A percentile compares a stretch with the other conserved stretches of the same genome.
phyloP scores from a whole-genome alignment of 2,888 invertebrate species.

The Heliconius aoede region DNA sequence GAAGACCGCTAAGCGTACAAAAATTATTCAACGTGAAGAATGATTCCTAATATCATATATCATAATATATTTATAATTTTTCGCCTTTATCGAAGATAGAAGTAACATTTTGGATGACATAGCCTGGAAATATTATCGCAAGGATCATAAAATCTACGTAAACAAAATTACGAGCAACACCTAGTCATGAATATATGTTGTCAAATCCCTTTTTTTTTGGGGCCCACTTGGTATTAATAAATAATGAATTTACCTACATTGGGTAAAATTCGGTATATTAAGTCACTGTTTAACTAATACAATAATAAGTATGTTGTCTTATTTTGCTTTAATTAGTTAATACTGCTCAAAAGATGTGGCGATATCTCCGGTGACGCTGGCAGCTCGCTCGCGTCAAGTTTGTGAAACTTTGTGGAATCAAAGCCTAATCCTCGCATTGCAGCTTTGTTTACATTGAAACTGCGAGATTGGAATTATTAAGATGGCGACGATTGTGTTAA shows the following conservation, averaged over 20 bases:
- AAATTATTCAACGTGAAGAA: too few species aligned
- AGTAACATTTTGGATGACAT: neutral
- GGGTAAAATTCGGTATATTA: neutral
- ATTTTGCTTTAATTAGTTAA: constrained; percentile 13
- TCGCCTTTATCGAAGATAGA: neutral
- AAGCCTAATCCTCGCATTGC: constrained; percentile 68
- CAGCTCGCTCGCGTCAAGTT: constrained; percentile 47
- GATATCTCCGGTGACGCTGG: constrained; percentile 49
- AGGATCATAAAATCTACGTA: neutral
- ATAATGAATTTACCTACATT: neutral
- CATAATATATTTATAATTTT: too few species aligned
- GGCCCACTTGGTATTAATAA: neutral
- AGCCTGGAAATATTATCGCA: neutral
- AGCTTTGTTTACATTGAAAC: constrained; percentile 74
- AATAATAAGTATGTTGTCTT: neutral
- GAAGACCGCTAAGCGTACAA: too few species aligned
- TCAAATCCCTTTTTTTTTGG: neutral
- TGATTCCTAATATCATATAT: too few species aligned
- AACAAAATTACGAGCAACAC: neutral
- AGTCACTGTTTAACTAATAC: neutral
- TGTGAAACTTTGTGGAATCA: constrained; percentile 74
- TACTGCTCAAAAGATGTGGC: constrained; percentile 43
- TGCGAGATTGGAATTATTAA: constrained; percentile 77
- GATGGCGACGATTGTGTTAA: constrained; percentile 76
- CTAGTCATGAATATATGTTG: neutral